A percentile compares a stretch with the other conserved stretches of the same genome.
These are phyloP conservation scores for Diorhabda sublineata DNA, from an alignment of 1,140 invertebrate species.

Conservation along the genomic window DNA sequence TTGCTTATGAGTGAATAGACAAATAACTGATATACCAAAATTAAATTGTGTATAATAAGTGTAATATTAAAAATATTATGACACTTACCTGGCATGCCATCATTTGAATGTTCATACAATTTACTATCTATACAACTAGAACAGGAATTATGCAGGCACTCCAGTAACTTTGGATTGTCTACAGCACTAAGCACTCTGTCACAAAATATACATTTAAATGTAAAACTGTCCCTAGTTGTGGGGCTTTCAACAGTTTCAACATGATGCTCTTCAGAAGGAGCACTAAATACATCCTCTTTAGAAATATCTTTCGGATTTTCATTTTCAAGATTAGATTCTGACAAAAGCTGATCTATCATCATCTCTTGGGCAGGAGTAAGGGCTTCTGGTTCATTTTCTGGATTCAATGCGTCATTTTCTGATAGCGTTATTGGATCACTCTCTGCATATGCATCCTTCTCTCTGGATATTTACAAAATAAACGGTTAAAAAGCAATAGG, in stretches of 20 bases:
- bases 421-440: constrained; percentile 7
- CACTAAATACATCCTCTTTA: constrained; percentile 23
- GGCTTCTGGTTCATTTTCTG: constrained; percentile 8
- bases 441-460: not conserved
- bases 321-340: constrained; percentile 17
- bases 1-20: too few species aligned
- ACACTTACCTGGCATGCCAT: constrained; percentile 38
- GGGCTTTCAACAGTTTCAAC: constrained; percentile 49
- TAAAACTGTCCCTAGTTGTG: constrained; percentile 50
- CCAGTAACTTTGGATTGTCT: constrained; percentile 72
- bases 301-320: constrained; percentile 17
- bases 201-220: constrained; percentile 66
- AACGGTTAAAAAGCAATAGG: constrained; percentile 4
- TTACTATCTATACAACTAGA: constrained; percentile 69
- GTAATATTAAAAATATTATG: too few species aligned
- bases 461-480: constrained; percentile 4
- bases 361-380: constrained; percentile 16
- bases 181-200: constrained; percentile 56
- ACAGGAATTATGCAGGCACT: constrained; percentile 83
- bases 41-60: too few species aligned
- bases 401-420: not conserved
- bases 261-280: constrained; percentile 27
- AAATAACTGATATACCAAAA: too few species aligned
- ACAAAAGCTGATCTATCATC: constrained; percentile 20
- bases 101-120: constrained; percentile 55